Evolutionary conservation across 2,797 vertebrate species (phyloP).

Genomic region (Austrolebias charrua): DNA sequence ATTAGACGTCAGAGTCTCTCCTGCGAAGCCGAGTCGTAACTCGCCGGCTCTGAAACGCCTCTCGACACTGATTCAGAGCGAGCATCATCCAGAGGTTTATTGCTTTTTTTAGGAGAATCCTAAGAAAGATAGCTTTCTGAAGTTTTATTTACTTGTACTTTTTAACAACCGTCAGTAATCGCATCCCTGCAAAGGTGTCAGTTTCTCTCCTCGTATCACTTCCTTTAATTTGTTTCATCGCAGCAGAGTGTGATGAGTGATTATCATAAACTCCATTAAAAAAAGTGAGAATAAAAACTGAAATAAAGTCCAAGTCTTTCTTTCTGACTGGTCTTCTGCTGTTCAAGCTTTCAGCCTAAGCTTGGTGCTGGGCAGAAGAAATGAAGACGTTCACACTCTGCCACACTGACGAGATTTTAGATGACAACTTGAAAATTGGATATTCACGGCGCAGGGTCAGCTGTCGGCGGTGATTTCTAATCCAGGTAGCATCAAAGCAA

Average conservation of each 20-base stretch:
- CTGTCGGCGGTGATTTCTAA: conserved; percentile 18
- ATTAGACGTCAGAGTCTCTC: conserved; percentile 59
- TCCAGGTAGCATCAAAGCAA: neutral
- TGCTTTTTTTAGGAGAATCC: conserved; percentile 47
- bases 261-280: neutral
- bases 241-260: neutral
- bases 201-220: neutral
- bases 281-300: neutral
- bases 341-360: neutral
- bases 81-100: conserved; percentile 52
- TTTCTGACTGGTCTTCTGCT: neutral
- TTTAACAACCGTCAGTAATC: neutral
- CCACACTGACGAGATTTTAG: conserved; percentile 24
- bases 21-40: conserved; percentile 52
- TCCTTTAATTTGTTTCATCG: neutral
- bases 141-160: neutral
- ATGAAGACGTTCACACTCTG: conserved; percentile 9
- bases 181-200: conserved; percentile 1
- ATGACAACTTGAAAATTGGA: conserved; percentile 49
- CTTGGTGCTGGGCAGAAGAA: conserved; percentile 2
- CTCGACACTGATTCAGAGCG: conserved; percentile 4
- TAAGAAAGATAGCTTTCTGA: conserved; percentile 2
- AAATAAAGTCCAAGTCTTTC: neutral
- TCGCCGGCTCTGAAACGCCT: conserved; percentile 46
- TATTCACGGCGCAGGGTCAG: conserved; percentile 28